Conservation (phyloP, 2,888 invertebrate genomes). For the Mesodorylaimus sp. region DNA sequence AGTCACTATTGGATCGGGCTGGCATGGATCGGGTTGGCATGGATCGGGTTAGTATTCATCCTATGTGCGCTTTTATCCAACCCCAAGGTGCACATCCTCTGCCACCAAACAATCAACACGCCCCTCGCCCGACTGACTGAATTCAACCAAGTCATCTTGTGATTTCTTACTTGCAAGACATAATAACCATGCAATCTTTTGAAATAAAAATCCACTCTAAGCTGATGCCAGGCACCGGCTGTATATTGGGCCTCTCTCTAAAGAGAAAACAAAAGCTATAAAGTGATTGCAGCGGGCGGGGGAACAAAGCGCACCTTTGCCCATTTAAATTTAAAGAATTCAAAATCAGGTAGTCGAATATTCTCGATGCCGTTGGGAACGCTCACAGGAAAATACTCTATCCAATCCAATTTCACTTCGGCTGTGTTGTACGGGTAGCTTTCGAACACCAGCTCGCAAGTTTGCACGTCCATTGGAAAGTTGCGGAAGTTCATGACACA, state of each 20-base stretch:
- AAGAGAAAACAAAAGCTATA: too few species aligned
- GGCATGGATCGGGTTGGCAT: too few species aligned
- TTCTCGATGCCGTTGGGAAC: background rate
- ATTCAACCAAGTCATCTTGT: too few species aligned
- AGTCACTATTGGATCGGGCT: too few species aligned
- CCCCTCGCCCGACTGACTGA: too few species aligned
- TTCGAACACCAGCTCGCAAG: slow-evolving; percentile 2
- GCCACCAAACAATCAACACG: too few species aligned
- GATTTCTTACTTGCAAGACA: slow-evolving; percentile 1
- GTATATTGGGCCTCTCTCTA: background rate
- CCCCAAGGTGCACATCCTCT: too few species aligned
- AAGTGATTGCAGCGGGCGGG: too few species aligned
- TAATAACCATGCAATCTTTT: background rate
- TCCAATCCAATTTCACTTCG: background rate
- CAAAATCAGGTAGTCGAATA: background rate
- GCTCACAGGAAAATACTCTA: background rate
- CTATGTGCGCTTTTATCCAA: too few species aligned
- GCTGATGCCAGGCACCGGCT: background rate
- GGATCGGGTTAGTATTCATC: too few species aligned
- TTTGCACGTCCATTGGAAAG: slow-evolving; percentile 3
- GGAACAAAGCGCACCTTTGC: background rate
- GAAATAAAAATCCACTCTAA: background rate
- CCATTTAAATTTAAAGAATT: background rate
- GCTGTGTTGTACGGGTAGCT: slow-evolving; percentile 1
- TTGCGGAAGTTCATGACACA: background rate